Evolutionary conservation across 2,797 vertebrate species (phyloP).

Genomic region (Micropoecilia bifurca): DNA sequence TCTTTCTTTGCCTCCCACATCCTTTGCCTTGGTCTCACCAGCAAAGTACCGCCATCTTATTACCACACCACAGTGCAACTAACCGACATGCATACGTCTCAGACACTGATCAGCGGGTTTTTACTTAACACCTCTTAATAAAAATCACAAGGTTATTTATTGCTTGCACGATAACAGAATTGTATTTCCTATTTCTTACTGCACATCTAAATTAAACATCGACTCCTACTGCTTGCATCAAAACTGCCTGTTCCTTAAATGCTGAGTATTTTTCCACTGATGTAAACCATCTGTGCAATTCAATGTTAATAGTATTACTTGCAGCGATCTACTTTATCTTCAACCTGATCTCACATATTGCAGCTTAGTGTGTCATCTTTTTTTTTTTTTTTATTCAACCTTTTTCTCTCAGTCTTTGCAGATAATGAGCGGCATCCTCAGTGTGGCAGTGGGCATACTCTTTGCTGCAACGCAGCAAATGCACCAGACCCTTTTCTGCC

Average conservation of each 20-base stretch:
- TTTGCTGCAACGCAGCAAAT: constrained; percentile 57
- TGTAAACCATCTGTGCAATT: not conserved
- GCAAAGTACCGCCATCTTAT: not conserved
- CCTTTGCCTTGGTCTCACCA: not conserved
- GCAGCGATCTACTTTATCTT: not conserved
- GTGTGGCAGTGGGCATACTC: constrained; percentile 73
- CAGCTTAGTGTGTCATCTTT: not conserved
- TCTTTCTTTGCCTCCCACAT: not conserved
- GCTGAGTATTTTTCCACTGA: not conserved
- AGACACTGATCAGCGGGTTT: not conserved
- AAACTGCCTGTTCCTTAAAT: not conserved
- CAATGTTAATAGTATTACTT: not conserved
- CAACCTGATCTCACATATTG: not conserved
- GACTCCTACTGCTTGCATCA: not conserved
- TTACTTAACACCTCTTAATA: not conserved
- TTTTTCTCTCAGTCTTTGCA: constrained; percentile 70
- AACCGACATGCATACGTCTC: not conserved
- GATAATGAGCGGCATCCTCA: constrained; percentile 73
- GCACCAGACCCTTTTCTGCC: not conserved
- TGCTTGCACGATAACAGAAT: not conserved
- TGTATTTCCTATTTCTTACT: not conserved
- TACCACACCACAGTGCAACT: not conserved
- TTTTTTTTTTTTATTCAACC: not conserved
- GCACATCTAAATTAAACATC: not conserved
- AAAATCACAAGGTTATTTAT: not conserved